A percentile compares a stretch with the other conserved stretches of the same genome.
phyloP scores from a whole-genome alignment of 2,113 vertebrate species.

The Oceanodroma tethys region DNA sequence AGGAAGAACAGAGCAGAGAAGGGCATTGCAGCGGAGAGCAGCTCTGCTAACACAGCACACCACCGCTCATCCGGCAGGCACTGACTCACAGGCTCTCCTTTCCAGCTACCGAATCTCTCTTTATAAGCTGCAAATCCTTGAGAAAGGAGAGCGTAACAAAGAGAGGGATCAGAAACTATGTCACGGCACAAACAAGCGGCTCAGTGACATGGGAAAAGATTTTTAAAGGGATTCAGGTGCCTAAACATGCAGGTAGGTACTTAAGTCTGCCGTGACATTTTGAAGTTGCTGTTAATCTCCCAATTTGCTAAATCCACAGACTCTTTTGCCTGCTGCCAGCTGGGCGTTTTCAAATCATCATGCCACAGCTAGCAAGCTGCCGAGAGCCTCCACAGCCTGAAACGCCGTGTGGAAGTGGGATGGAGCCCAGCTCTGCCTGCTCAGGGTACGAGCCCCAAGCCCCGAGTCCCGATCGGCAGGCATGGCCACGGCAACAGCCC shows the following conservation, averaged over 20 bases:
- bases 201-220: not conserved
- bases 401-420: not conserved
- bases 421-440: not conserved
- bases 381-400: accelerated
- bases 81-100: not conserved
- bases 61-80: not conserved
- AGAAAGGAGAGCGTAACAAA: not conserved
- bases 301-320: not conserved
- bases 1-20: conserved; percentile 14
- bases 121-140: not conserved
- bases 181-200: not conserved
- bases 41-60: accelerated
- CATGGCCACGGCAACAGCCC: not conserved
- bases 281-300: not conserved
- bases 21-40: not conserved
- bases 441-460: not conserved
- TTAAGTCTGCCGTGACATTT: not conserved
- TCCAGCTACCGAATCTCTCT: not conserved
- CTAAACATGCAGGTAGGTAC: not conserved
- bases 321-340: not conserved
- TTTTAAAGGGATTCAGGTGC: not conserved
- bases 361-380: not conserved
- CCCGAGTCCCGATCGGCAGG: not conserved
- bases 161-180: not conserved
- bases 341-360: not conserved